These are phyloP conservation scores for Formica selysi DNA, from an alignment of 1,140 invertebrate genomes.

Conservation along the genomic window DNA sequence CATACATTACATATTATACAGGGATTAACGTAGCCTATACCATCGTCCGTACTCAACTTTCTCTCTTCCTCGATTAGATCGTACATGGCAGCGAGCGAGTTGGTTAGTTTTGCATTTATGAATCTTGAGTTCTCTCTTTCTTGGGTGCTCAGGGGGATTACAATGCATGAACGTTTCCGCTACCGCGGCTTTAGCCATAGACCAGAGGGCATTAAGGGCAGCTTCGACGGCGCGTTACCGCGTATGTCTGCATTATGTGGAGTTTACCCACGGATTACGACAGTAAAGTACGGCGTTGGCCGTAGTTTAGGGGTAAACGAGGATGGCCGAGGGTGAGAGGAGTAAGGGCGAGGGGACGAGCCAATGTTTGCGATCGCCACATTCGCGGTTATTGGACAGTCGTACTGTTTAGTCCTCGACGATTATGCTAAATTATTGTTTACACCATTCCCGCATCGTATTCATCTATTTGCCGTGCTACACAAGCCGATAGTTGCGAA, in stretches of 20 bases:
- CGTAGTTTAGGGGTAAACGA: constrained; percentile 50
- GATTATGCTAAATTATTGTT: constrained; percentile 80
- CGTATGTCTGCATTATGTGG: constrained; percentile 81
- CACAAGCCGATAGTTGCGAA: constrained; percentile 26
- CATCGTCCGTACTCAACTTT: not conserved
- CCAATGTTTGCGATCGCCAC: constrained; percentile 76
- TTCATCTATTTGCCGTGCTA: constrained; percentile 69
- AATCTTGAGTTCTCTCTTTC: constrained; percentile 38
- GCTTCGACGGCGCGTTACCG: constrained; percentile 72
- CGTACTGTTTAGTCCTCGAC: constrained; percentile 73
- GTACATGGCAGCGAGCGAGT: not conserved
- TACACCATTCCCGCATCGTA: constrained; percentile 64
- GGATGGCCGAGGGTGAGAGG: constrained; percentile 21
- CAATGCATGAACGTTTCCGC: constrained; percentile 36
- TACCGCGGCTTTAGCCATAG: constrained; percentile 41
- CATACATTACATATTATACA: not conserved
- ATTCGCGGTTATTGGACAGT: constrained; percentile 74
- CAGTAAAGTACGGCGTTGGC: constrained; percentile 77
- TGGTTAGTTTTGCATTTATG: constrained; percentile 35
- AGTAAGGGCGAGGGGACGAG: constrained; percentile 20
- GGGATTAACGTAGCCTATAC: not conserved
- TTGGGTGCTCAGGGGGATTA: constrained; percentile 40
- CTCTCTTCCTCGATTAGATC: not conserved
- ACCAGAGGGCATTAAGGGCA: constrained; percentile 67
- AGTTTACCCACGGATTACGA: constrained; percentile 81